Evolutionary conservation across 2,113 vertebrate species (phyloP), one percentile per base, ranked within the genome.

Genomic region (Ammodytes marinus): DNA sequence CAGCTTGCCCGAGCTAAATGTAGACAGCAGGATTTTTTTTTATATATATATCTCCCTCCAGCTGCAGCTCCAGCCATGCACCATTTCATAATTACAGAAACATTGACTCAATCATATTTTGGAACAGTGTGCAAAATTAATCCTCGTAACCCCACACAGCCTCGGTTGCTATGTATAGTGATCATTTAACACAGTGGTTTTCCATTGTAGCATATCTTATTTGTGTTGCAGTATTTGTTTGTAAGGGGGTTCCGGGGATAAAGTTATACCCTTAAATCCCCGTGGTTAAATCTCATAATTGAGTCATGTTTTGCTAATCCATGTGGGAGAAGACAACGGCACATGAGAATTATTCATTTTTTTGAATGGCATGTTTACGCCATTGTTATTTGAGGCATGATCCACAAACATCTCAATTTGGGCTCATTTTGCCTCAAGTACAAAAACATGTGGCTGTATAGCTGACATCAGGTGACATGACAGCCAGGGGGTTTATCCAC

Each of bases 241-340:
- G 71, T 17, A 68, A 50, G 14, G 15, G 74, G 15, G 74, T 73
- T 75, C 57, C 39, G 13, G 59, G 80, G 69, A 71, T 60, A 54
- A 77, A 81, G 65, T 71, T 82, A 58, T 80, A 85, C 69, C 74
- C 75, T 86, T 80, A 68, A 27, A 84, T 91, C 82, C 80, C 45
- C 72, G 52, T 53, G 66, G 66, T 84, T 74, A 77, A 89, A 88
- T 84, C 84, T 79, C 6, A 61, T 50, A 72, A 84, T 63, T 77
- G 85, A 84, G 47, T 86, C 61, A 46, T 57, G 45, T 3, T 3
- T 27, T 39, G 65, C 46, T 52, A 78, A 82, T 83, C 74, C 88
- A 66, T 14, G 37, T 75, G 63, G 77, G 61, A 70, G 74, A 72
- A 60, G 46, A 63, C 66, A 78, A 82, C 71, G 50, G 40, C 49